Base-by-base conservation (phyloP, 2,113 vertebrate genomes). In the Dipodomys ordii region DNA sequence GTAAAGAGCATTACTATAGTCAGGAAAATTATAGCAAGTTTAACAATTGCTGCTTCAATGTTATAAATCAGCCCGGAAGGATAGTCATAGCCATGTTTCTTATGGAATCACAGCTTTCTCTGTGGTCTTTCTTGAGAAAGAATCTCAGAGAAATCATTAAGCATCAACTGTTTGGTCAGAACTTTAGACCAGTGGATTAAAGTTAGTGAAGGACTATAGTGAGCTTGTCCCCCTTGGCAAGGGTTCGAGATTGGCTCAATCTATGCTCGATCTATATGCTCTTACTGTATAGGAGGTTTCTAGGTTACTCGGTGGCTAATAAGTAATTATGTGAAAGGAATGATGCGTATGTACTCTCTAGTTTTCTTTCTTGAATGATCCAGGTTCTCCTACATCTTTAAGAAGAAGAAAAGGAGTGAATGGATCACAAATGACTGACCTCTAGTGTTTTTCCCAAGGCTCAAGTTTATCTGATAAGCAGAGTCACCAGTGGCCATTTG, bases 381-480 rank as follows among this genome's bases (percentile, higher is more conserved):
- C 11, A 74, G 23, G 1, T 83, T 83, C 94, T 62, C 32, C 27
- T 60, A 69, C 3, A 57, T 25, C n/a, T 92, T 88, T 83, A 46
- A 76, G n/a, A 92, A 78, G 30, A 71, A 78, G 30, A 71, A 22
- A 73, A 79, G 80, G 11, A 86, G 10, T 86, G 22, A 73, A 77
- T 62, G 77, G 68, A 78, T 94, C 32, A 80, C 23, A 83, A 30
- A 13, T 25, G 35, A 86, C 60, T 57, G 53, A 57, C 53, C 15
- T 57, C 68, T 77, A 30, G 19, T 87, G 53, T 80, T 91, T 71
- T 83, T 71, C n/a, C 32, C 65, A 65, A 80, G 4, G 22, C 88
- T 85, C 53, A 86, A 74, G 20, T 89, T 49, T 87, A 32, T 92
- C 79, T 91, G 77, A 89, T 84, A 87, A 72, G 76, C 76, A 13